Evolutionary conservation across 2,113 vertebrate species (phyloP).

Genomic region (Bothrops jararaca): DNA sequence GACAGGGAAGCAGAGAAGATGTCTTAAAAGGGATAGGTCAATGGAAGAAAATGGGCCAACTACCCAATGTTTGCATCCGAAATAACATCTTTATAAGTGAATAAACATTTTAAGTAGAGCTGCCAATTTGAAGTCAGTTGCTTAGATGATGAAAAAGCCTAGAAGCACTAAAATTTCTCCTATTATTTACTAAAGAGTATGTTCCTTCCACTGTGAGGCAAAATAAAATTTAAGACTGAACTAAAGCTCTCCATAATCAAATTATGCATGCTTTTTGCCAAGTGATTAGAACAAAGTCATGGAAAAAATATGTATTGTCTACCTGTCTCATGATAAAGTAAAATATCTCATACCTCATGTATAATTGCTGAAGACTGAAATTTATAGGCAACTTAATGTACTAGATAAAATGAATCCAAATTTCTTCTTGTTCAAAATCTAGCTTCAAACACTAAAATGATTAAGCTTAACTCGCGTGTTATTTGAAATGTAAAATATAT

Average conservation of each 20-base stretch:
- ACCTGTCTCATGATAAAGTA: not conserved
- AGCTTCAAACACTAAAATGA: constrained; percentile 1
- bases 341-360: not conserved
- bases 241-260: constrained; percentile 25
- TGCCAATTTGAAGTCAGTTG: not conserved
- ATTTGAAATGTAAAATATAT: not conserved
- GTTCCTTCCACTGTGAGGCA: constrained; percentile 17
- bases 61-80: not conserved
- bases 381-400: not conserved
- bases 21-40: not conserved
- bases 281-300: constrained; percentile 30
- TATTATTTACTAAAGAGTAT: not conserved
- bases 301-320: not conserved
- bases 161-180: not conserved
- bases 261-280: constrained; percentile 31
- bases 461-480: constrained; percentile 1
- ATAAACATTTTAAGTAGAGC: not conserved
- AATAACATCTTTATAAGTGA: not conserved
- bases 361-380: not conserved
- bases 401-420: constrained; percentile 4
- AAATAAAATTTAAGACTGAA: constrained; percentile 33
- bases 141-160: not conserved
- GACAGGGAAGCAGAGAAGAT: not conserved
- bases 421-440: constrained; percentile 5
- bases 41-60: not conserved